Percentiles rank a stretch among this genome's conserved stretches.
phyloP scores from a whole-genome alignment of 2,888 invertebrate species.

The Hesperia comma region DNA sequence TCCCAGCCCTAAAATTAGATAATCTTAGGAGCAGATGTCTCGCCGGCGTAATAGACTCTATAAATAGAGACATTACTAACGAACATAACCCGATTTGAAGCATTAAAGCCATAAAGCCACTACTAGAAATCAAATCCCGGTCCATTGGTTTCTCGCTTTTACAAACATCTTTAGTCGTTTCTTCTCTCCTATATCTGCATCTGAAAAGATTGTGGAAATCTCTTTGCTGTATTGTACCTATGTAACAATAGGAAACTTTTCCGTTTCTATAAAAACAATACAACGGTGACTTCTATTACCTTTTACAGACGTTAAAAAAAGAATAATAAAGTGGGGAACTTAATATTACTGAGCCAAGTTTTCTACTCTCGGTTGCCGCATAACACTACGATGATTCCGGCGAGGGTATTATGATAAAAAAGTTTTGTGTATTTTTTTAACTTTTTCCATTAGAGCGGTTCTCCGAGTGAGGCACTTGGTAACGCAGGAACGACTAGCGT shows the following conservation, averaged over 20 bases:
- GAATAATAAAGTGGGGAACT: conserved; percentile 21
- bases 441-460: conserved; percentile 80
- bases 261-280: conserved; percentile 7
- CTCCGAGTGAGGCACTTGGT: conserved; percentile 58
- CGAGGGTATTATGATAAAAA: conserved; percentile 66
- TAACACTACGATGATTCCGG: conserved; percentile 48
- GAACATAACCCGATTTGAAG: too few species aligned
- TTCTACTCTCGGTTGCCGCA: conserved; percentile 33
- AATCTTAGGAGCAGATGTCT: too few species aligned
- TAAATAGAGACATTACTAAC: too few species aligned
- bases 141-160: too few species aligned
- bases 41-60: too few species aligned
- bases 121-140: too few species aligned
- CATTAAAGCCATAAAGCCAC: too few species aligned
- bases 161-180: too few species aligned
- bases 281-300: conserved; percentile 18
- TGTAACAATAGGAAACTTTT: neutral
- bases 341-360: conserved; percentile 30
- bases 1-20: too few species aligned
- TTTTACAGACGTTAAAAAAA: conserved; percentile 21
- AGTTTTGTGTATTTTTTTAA: conserved; percentile 78
- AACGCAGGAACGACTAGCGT: conserved; percentile 7
- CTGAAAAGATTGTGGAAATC: too few species aligned
- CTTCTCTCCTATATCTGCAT: too few species aligned
- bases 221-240: neutral